These are phyloP conservation scores for Holacanthella duospinosa DNA, from an alignment of 2,888 invertebrate genomes.

Conservation along the genomic window DNA sequence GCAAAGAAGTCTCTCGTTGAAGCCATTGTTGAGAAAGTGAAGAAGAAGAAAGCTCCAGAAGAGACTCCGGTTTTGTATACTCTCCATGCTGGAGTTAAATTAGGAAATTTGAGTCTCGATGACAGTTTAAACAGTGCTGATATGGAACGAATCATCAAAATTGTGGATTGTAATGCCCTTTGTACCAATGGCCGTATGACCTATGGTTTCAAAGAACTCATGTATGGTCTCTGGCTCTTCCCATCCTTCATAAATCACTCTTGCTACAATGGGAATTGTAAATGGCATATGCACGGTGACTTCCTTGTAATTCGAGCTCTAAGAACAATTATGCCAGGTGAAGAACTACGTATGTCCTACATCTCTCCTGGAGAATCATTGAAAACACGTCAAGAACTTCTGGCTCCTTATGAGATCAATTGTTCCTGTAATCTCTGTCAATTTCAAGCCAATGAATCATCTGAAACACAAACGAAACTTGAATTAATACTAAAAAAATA, in stretches of 20 bases:
- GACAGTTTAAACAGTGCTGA: not conserved
- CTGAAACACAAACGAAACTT: not conserved
- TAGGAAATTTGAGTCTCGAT: not conserved
- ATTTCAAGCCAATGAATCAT: not conserved
- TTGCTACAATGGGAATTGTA: slow-evolving; percentile 21
- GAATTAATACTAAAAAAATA: not conserved
- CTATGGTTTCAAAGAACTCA: not conserved
- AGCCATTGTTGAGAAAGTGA: not conserved
- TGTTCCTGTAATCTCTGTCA: not conserved
- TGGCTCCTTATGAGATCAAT: slow-evolving; percentile 6
- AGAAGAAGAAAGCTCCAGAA: not conserved
- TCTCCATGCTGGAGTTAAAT: slow-evolving; percentile 10
- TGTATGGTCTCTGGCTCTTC: slow-evolving; percentile 17
- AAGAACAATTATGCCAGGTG: slow-evolving; percentile 13
- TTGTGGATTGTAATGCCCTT: not conserved
- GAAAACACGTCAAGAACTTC: slow-evolving; percentile 13
- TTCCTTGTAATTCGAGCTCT: slow-evolving; percentile 19
- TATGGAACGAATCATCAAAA: not conserved
- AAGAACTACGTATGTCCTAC: slow-evolving; percentile 21
- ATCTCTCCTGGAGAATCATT: slow-evolving; percentile 18
- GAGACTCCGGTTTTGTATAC: not conserved
- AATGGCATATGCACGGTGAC: slow-evolving; percentile 24
- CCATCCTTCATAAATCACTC: slow-evolving; percentile 23
- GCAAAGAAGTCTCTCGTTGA: not conserved
- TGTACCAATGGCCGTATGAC: not conserved